A percentile compares a stretch with the other conserved stretches of the same genome.
phyloP scores from a whole-genome alignment of 2,888 invertebrate species.

The Lymantria monacha region DNA sequence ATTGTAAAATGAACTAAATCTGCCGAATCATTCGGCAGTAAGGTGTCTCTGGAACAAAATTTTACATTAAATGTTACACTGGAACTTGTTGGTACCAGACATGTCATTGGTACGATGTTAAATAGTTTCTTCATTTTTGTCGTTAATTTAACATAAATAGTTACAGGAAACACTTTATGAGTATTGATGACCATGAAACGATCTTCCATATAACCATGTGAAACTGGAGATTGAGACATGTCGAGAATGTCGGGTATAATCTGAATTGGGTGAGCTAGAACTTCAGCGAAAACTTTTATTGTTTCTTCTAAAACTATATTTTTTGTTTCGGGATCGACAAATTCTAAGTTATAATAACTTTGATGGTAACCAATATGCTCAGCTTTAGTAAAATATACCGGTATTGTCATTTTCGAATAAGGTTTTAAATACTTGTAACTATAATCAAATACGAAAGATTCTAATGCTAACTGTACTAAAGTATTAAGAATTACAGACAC shows the following conservation, averaged over 20 bases:
- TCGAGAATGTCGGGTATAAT: constrained; percentile 59
- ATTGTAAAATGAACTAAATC: constrained; percentile 60
- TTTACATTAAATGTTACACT: constrained; percentile 43
- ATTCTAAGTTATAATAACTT: constrained; percentile 52
- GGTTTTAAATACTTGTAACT: constrained; percentile 47
- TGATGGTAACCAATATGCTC: constrained; percentile 63
- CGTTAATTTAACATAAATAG: constrained; percentile 53
- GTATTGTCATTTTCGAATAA: constrained; percentile 37
- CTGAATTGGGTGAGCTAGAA: constrained; percentile 57
- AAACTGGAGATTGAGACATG: constrained; percentile 51
- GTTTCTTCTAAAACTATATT: constrained; percentile 42
- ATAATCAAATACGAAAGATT: constrained; percentile 53
- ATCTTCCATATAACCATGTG: constrained; percentile 55
- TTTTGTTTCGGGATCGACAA: constrained; percentile 43
- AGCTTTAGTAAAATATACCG: constrained; percentile 54
- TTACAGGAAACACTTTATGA: constrained; percentile 48
- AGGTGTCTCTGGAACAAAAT: constrained; percentile 45
- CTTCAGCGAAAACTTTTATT: constrained; percentile 55
- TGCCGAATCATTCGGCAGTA: constrained; percentile 24
- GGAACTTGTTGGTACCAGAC: constrained; percentile 38
- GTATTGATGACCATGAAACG: constrained; percentile 50
- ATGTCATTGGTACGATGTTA: constrained; percentile 49
- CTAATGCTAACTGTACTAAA: constrained; percentile 47
- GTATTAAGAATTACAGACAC: constrained; percentile 41
- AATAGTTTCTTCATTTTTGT: constrained; percentile 60